These are phyloP conservation scores for Herminia tarsipennalis DNA, from an alignment of 2,888 invertebrate species.

Conservation along the genomic window DNA sequence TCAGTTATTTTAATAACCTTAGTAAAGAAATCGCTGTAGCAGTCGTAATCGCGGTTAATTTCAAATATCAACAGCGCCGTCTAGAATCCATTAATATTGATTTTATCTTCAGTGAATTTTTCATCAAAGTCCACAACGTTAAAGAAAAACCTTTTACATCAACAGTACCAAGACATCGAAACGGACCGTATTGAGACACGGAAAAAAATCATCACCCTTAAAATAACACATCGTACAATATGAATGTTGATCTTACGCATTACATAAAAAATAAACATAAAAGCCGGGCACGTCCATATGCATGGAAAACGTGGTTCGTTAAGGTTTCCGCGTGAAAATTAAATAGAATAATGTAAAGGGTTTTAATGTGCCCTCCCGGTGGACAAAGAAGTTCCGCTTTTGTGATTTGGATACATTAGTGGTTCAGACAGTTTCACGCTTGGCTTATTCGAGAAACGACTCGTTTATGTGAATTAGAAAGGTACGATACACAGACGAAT, in stretches of 20 bases:
- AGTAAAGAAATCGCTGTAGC: too few relatives aligned
- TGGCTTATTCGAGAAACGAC: background rate
- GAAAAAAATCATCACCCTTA: too few relatives aligned
- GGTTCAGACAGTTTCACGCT: constrained; percentile 7
- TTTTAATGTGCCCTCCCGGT: constrained; percentile 14
- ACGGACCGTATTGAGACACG: too few relatives aligned
- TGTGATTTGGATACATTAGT: constrained; percentile 12
- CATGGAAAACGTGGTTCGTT: constrained; percentile 46
- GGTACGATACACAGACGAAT: background rate
- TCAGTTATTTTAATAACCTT: too few relatives aligned
- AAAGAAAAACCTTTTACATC: too few relatives aligned
- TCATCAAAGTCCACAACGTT: too few relatives aligned
- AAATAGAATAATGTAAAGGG: constrained; percentile 41
- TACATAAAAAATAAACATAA: constrained; percentile 34
- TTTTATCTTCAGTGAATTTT: too few relatives aligned
- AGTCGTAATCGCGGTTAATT: too few relatives aligned
- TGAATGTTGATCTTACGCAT: constrained; percentile 31
- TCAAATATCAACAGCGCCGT: too few relatives aligned
- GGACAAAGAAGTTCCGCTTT: constrained; percentile 13
- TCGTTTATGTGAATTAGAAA: background rate
- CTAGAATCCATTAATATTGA: too few relatives aligned
- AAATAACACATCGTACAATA: too few relatives aligned
- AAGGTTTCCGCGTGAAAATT: constrained; percentile 43
- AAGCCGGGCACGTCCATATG: constrained; percentile 40
- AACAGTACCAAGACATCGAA: too few relatives aligned